Evolutionary conservation across 2,113 vertebrate genomes (phyloP), one percentile per base, ranked within the genome.

Genomic region (Penelope pileata): DNA sequence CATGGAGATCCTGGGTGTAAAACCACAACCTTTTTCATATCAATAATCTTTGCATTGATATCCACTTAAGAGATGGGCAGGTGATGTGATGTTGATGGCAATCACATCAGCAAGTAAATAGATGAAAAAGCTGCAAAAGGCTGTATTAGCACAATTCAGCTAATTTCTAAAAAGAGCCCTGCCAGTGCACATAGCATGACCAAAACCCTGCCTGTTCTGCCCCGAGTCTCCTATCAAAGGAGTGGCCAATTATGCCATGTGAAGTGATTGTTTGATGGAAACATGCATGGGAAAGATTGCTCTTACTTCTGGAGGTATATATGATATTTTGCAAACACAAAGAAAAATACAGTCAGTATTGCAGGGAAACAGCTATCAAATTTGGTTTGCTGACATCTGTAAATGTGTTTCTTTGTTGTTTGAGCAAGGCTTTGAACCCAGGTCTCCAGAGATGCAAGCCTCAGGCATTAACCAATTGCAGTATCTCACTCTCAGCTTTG

Each of bases 361-460:
- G 86, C 69, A 82, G 48, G 56, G 64, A 75, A 86, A 42, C 8
- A 10, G 53, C 76, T 81, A 64, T 90, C 42, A 86, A 70, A 75
- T 81, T 88, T 81, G 40, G 51, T 50, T 81, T 84, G 83, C 79
- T 75, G 88, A 72, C 63, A 78, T 78, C 68, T 83, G 43, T 95
- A 68, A 81, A 78, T 50, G 56, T 53, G 26, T 68, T 88, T 2
- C 3, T 10, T n/a, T 88, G 38, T 83, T 92, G 38, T 82, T 68
- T 68, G 12, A 78, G 83, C 21, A 86, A 78, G 56, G 59, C 72
- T 95, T 95, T 91, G 76, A 93, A 88, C 60, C 26, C 29, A 14
- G 15, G 29, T 85, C 84, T 90, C 87, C 42, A 72, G 78, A 90
- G 59, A 29, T 69, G 34, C 74, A 94, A 91, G 68, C 68, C 82